Evolutionary conservation across 1,140 invertebrate species (phyloP), one percentile per base, ranked within the genome.

Genomic region (Macrocentrus cingulum): DNA sequence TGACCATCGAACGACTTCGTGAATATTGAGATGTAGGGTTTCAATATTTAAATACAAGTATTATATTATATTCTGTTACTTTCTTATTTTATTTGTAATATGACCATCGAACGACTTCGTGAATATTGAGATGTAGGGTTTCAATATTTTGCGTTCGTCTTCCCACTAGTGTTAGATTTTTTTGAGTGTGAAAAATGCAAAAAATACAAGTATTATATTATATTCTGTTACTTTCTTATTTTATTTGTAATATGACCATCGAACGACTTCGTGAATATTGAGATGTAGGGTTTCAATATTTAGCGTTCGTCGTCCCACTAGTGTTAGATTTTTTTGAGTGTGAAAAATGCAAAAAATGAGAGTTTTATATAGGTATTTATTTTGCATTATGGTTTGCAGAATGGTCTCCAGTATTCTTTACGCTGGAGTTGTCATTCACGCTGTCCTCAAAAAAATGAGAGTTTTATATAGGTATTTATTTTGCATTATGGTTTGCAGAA

Each of bases 371-470:
- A n/a, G n/a, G n/a, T n/a, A n/a, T n/a, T n/a, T n/a, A n/a, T n/a
- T n/a, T n/a, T n/a, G n/a, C n/a, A 53, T 60, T 5, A 68, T 66
- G 51, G 54, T 72, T 69, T 77, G 64, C 68, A 86, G 85, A 61
- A 84, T 92, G 79, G 79, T 91, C 1, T 85, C 87, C 1, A 86
- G 87, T 65, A 83, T 88, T 50, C 72, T 93, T 7, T 88, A 92
- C 70, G 87, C 91, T 93, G 19, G 90, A 92, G 50, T 75, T 87
- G 82, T 67, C 86, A 78, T 66, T 87, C 86, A 70, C 82, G 70
- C 54, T 79, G 80, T 57, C 82, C 54, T 67, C 81, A 60, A n/a
- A n/a, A n/a, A n/a, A n/a, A n/a, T n/a, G n/a, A n/a, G n/a, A n/a
- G n/a, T n/a, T n/a, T n/a, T n/a, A n/a, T n/a, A n/a, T n/a, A n/a